Percentiles rank a stretch among this genome's conserved stretches.
These are phyloP conservation scores for Gobiocypris rarus DNA, from an alignment of 2,113 vertebrate genomes.

Conservation along the genomic window DNA sequence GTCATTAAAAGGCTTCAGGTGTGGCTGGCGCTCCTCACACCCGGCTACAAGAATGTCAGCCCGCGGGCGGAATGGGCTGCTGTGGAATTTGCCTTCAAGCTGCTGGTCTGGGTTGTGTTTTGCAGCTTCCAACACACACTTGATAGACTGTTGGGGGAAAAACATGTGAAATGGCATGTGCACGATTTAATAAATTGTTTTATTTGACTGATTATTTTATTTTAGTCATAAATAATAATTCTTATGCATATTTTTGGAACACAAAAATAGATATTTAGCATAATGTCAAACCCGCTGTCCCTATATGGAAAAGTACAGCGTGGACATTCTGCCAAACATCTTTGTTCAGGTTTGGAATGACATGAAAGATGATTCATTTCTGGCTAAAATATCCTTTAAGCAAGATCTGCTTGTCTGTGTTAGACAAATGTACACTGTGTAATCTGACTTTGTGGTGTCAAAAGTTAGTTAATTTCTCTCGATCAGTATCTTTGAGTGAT, in stretches of 20 bases:
- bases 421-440: neutral
- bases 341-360: neutral
- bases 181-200: neutral
- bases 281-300: neutral
- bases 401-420: conserved; percentile 1
- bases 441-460: conserved; percentile 1
- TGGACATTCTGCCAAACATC: neutral
- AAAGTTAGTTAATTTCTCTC: neutral
- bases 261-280: neutral
- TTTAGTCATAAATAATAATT: neutral
- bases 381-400: neutral
- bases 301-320: neutral
- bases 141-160: neutral
- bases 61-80: conserved; percentile 50
- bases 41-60: conserved; percentile 59
- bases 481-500: conserved; percentile 57
- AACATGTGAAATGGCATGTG: neutral
- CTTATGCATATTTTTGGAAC: neutral
- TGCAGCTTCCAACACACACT: neutral
- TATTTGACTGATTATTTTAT: neutral
- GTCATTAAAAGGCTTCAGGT: conserved; percentile 66
- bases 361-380: neutral
- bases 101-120: conserved; percentile 25
- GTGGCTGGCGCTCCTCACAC: conserved; percentile 41
- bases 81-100: conserved; percentile 49